These are phyloP conservation scores for Eulemur rubriventer DNA, from an alignment of 2,797 vertebrate genomes.

Conservation along the genomic window DNA sequence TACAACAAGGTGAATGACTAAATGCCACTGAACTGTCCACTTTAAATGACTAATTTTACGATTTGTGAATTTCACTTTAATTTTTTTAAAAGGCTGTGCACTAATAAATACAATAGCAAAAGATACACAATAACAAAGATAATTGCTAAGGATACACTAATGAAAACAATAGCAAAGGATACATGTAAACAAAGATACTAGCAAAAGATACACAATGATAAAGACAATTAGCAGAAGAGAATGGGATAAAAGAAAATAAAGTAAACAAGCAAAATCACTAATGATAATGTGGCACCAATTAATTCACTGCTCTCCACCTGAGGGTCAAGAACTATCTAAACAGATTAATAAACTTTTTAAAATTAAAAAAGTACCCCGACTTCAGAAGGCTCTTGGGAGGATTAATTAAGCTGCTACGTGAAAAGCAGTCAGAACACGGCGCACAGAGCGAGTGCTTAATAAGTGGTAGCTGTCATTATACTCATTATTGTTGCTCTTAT, in stretches of 20 bases:
- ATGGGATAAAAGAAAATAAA: background rate
- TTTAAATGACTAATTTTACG: background rate
- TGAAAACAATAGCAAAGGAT: background rate
- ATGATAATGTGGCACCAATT: background rate
- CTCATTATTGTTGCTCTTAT: background rate
- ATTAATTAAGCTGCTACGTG: background rate
- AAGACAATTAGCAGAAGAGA: background rate
- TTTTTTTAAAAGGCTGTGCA: background rate
- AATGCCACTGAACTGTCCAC: background rate
- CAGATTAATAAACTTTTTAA: background rate
- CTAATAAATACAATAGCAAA: background rate
- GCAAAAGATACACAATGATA: background rate
- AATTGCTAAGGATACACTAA: background rate
- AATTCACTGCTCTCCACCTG: background rate
- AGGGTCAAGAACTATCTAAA: background rate
- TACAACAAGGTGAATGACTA: no score
- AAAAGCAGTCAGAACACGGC: background rate
- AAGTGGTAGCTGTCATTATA: background rate
- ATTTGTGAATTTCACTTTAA: background rate
- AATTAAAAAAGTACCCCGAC: background rate
- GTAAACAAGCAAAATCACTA: background rate
- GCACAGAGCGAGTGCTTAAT: background rate
- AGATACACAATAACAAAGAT: background rate
- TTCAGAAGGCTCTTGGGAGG: background rate
- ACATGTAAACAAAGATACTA: background rate